Evolutionary conservation across 1,140 invertebrate species (phyloP), one percentile per base, ranked within the genome.

Genomic region (Drosophila littoralis): DNA sequence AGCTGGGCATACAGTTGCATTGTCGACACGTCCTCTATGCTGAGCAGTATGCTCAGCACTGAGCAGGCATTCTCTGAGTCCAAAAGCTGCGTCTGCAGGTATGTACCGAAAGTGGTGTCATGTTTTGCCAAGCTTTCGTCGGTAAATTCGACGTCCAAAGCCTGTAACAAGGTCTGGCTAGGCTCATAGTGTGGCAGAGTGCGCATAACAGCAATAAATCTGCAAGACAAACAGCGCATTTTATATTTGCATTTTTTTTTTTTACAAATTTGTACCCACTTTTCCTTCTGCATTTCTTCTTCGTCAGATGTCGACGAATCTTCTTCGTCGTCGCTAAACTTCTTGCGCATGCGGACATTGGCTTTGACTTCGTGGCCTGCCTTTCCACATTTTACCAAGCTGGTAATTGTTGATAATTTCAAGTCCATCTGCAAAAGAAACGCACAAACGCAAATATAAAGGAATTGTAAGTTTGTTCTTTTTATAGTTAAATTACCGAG

Each of bases 1-100:
- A 88, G 55, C 15, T 68, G 22, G 6, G 69, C 59, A 50, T 80
- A 88, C 7, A 61, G 40, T 38, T 77, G 35, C 84, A 88, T 75
- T 7, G 2, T 75, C 13, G 73, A 72, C 0, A 86, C n/a, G 45
- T 88, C 83, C 48, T 88, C 83, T 1, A 88, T 83, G n/a, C 46
- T 60, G 0, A 88, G 15, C 10, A 88, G 38, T 0, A 61, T 89
- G 12, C 51, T 38, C 40, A 89, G 66, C 50, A 88, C 80, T 8
- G 73, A 38, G 35, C 73, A 79, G 0, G 58, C 80, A 28, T 88
- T 88, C 12, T 75, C 52, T 10, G 67, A 77, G 48, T 83, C 66
- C 28, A 88, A 13, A 1, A 43, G 7, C 0, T 48, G 38, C 6
- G 36, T 59, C 7, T 33, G 1, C 12, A 89, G 15, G n/a, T 81